A percentile compares a stretch with the other conserved stretches of the same genome.
Conservation (phyloP, 2,113 vertebrate genomes). For the Callipepla squamata region DNA sequence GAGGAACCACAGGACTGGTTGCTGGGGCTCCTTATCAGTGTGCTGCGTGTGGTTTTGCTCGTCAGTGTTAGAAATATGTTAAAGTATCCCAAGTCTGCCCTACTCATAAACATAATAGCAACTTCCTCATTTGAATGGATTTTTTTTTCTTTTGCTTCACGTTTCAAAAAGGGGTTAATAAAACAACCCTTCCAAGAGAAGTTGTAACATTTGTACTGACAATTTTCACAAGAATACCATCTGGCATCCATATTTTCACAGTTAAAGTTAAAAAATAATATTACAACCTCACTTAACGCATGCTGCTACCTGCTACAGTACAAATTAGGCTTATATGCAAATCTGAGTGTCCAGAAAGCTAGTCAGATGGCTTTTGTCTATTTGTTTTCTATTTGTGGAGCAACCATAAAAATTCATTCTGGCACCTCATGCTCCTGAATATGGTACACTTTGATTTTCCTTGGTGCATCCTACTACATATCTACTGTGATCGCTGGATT, state of each 20-base stretch:
- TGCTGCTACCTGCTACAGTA: neutral
- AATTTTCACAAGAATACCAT: neutral
- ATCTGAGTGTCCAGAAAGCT: neutral
- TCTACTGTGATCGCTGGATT: neutral
- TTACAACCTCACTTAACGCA: neutral
- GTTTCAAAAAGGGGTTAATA: slow-evolving; percentile 5
- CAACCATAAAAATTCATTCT: neutral
- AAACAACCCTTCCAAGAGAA: slow-evolving; percentile 8
- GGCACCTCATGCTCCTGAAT: neutral
- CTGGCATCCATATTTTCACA: neutral
- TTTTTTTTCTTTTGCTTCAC: neutral
- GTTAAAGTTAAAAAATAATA: neutral
- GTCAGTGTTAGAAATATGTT: slow-evolving; percentile 12
- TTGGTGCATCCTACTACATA: neutral
- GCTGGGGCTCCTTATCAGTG: neutral
- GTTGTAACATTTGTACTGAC: slow-evolving; percentile 10
- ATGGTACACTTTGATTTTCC: neutral
- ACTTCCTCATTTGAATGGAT: neutral
- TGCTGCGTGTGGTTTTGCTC: neutral
- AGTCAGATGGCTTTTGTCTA: neutral
- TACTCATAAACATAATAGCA: slow-evolving; percentile 12
- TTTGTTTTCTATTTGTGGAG: neutral
- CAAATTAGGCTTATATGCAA: neutral
- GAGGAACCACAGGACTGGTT: neutral
- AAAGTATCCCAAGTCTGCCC: neutral